Base-by-base conservation (phyloP, 92 coral and sea anemone species). In the Porites evermanni region DNA sequence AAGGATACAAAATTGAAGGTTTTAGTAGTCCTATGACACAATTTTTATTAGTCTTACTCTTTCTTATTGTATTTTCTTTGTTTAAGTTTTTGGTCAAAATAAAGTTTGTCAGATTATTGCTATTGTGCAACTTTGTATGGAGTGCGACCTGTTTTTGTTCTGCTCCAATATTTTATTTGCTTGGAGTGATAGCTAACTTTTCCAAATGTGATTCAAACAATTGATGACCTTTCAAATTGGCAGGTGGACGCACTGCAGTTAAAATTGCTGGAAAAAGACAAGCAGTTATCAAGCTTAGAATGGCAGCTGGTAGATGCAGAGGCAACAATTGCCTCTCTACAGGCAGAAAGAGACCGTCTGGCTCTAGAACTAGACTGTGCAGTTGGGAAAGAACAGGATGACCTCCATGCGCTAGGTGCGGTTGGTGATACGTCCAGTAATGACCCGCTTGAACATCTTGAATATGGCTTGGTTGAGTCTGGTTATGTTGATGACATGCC, bases 301-400 rank as follows among this genome's bases (percentile, higher is more conserved):
- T 97, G 99, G 99, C 99, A 97, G 83, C 44, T 97, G 38, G 88
- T 91, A 64, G 99, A 97, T 88, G 78, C 90, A 8, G 99, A 97
- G 80, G 93, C 99, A 53, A 93, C 99, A 2, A 90, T 95, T 68
- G 84, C 97, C 13, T 85, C 99, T 6, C 44, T 97, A 53, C 99
- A 97, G 77, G 98, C 95, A 38, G 99, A 93, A 74, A 87, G 98
- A 74, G 99, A 97, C 87, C 92, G 86, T 26, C 85, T 97, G 8
- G 94, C 94, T 14, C 88, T 97, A 67, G 99, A 97, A 38, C 88
- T 97, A 50, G 99, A 97, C 67, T 94, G 96, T 67, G 86, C 87
- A 85, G 88, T 91, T 52, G 94, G 87, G 2, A 86, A 93, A 19
- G 96, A 91, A 11, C 94, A 91, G 29, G 99, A 96, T 20, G 90